Evolutionary conservation across 2,888 invertebrate species (phyloP).

Genomic region (Zeuzera pyrina): DNA sequence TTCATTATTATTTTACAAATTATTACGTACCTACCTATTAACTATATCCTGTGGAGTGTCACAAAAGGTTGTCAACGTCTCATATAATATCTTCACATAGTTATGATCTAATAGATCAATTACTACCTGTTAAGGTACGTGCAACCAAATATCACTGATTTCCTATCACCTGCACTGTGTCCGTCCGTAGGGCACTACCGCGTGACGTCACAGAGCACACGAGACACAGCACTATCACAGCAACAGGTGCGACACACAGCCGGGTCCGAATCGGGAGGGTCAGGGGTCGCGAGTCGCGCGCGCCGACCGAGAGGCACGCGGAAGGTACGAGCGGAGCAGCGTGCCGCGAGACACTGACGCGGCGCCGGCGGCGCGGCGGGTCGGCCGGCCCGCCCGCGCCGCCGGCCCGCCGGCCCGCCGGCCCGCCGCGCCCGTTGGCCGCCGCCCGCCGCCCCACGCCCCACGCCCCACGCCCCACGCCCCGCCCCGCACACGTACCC

Average conservation of each 20-base stretch:
- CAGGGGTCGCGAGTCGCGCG: constrained; percentile 9
- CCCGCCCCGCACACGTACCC: neutral
- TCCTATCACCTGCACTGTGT: neutral
- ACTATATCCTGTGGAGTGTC: no score
- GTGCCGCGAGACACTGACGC: constrained; percentile 39
- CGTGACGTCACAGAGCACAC: constrained; percentile 8
- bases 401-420: constrained; percentile 4
- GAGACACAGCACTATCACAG: constrained; percentile 11
- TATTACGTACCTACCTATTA: no score
- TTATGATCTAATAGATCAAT: no score
- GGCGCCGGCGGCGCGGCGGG: constrained; percentile 4
- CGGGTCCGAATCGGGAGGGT: constrained; percentile 2
- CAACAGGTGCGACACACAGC: constrained; percentile 16
- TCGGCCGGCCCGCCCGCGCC: constrained; percentile 3
- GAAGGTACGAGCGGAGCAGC: constrained; percentile 26
- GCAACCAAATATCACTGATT: neutral
- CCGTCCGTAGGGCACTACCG: no score
- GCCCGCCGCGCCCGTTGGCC: constrained; percentile 3
- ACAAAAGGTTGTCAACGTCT: no score
- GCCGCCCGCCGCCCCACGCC: constrained; percentile 12
- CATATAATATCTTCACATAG: no score
- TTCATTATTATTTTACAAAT: no score
- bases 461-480: constrained; percentile 1
- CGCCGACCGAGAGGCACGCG: constrained; percentile 12
- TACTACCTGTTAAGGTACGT: no score